Base-by-base conservation (phyloP, 1,140 invertebrate genomes). In the Ceratitis capitata region DNA sequence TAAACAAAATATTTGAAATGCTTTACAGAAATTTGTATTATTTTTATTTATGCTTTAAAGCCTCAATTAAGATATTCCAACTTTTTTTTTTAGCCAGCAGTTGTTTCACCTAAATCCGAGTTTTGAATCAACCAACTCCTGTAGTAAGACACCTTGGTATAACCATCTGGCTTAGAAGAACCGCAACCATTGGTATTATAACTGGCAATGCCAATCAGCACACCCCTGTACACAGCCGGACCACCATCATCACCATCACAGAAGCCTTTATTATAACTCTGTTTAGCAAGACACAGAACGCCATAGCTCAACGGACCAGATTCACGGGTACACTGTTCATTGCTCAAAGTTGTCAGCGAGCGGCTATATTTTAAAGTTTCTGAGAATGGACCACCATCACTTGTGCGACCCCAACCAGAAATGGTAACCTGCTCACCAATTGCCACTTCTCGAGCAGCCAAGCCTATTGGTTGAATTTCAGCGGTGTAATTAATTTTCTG, bases 401-500 rank as follows among this genome's bases (percentile, higher is more conserved):
- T 82, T 39, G 86, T 87, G 42, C 89, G 88, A 6, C 90, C 90
- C 88, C 88, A 91, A 84, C 90, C 90, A 9, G 90, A 89, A 45
- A 91, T 87, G 35, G 89, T 89, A 2, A 90, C 86, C 1, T 69
- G 23, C 49, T 83, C 74, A 26, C 86, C 88, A 23, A 84, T 1
- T 3, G 89, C 86, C 2, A 89, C 88, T 32, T 84, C 45, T 4
- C 53, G 29, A 0, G 14, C 9, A 10, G 89, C 88, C 56, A 91
- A 39, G 1, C 87, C 16, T 53, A 90, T 45, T 29, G 89, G 84
- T 5, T 82, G 53, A 16, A 91, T 88, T 3, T 85, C 49, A 2
- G 84, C 86, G 6, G 84, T 83, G 83, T 90, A 90, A 3, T 82
- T 51, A 1, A 91, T 26, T 0, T 87, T 84, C 53, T 88, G 74